phyloP scores from a whole-genome alignment of 1,140 invertebrate species.

The Palaemon carinicauda region DNA sequence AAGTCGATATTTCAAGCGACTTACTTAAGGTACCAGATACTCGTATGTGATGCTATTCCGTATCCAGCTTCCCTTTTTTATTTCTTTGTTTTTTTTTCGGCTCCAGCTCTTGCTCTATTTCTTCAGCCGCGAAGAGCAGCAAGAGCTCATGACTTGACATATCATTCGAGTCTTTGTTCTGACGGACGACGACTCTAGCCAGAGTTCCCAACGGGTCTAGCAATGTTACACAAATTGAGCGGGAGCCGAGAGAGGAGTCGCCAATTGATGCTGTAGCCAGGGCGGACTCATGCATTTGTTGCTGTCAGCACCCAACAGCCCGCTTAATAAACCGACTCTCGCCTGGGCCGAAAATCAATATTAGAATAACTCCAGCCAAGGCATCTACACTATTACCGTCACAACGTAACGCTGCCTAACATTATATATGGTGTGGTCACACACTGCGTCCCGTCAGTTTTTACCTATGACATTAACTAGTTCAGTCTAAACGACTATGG shows the following conservation, averaged over 20 bases:
- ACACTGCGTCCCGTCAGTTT: neutral
- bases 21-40: conserved; percentile 29
- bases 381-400: neutral
- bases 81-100: neutral
- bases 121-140: neutral
- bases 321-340: conserved; percentile 40
- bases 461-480: conserved; percentile 30
- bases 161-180: no score
- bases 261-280: conserved; percentile 43
- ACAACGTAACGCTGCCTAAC: neutral
- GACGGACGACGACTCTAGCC: no score
- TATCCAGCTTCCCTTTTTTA: neutral
- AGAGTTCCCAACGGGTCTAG: neutral
- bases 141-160: no score
- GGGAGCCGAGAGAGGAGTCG: conserved; percentile 41
- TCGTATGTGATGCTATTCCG: neutral
- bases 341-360: conserved; percentile 29
- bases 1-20: neutral
- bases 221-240: conserved; percentile 52
- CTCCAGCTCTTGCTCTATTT: neutral
- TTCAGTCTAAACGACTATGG: neutral
- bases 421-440: conserved; percentile 5
- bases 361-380: conserved; percentile 17
- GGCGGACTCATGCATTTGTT: conserved; percentile 50
- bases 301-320: conserved; percentile 29